A percentile compares a stretch with the other conserved stretches of the same genome.
Conservation (phyloP, 1,140 invertebrate species). For the Bombus affinis region DNA sequence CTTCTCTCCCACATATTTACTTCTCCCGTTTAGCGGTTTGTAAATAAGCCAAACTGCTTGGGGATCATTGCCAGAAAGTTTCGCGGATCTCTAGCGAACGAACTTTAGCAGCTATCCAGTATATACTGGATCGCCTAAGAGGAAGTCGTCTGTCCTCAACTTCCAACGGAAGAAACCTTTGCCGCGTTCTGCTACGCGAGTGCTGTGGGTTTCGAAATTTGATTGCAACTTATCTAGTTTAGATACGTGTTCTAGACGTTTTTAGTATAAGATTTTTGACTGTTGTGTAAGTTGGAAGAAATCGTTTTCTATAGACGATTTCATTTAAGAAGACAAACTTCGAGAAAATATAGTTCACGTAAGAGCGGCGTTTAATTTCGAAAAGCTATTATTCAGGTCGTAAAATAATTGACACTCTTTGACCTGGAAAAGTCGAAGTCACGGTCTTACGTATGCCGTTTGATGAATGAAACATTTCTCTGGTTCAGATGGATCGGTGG, state of each 20-base stretch:
- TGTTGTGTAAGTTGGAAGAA: background rate
- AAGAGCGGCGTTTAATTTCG: background rate
- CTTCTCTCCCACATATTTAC: background rate
- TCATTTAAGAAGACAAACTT: background rate
- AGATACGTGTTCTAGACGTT: background rate
- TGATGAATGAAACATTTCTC: conserved; percentile 64
- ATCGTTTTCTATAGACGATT: no score
- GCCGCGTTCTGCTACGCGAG: background rate
- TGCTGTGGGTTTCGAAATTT: background rate
- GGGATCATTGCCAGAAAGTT: conserved; percentile 34
- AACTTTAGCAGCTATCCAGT: background rate
- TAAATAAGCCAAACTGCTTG: conserved; percentile 37
- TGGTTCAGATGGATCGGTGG: conserved; percentile 32
- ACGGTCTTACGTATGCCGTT: conserved; percentile 3
- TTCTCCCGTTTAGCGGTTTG: conserved; percentile 27
- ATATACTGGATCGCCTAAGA: background rate
- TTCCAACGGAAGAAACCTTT: background rate
- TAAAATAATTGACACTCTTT: conserved; percentile 43
- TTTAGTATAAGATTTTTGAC: background rate
- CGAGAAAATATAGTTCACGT: background rate
- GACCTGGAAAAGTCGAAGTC: conserved; percentile 42
- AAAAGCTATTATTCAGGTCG: background rate
- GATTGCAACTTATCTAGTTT: no score
- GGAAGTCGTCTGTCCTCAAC: background rate
- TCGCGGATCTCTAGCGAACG: background rate